These are phyloP conservation scores for Hepsetus odoe DNA, from an alignment of 2,113 vertebrate genomes.

Conservation along the genomic window DNA sequence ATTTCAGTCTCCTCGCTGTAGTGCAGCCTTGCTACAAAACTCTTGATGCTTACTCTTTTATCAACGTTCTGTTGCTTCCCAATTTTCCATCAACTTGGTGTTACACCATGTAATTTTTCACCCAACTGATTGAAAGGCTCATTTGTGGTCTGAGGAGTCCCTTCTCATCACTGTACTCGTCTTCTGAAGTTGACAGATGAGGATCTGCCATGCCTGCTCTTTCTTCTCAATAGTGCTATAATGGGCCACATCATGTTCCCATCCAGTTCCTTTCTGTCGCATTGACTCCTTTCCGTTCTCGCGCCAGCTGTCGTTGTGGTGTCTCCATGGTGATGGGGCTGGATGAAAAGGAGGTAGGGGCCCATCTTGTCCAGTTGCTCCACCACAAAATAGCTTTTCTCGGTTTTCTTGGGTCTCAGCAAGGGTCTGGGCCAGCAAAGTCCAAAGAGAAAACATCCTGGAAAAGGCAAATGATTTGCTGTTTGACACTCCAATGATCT, in stretches of 20 bases:
- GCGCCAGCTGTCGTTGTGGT: slow-evolving; percentile 24
- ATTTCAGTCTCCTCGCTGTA: neutral
- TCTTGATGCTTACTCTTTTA: neutral
- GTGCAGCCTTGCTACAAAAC: neutral
- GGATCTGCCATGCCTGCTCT: slow-evolving; percentile 15
- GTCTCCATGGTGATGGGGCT: slow-evolving; percentile 19
- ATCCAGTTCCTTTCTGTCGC: neutral
- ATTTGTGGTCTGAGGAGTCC: slow-evolving; percentile 16
- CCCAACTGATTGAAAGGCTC: slow-evolving; percentile 1
- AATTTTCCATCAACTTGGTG: neutral
- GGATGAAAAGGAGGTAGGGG: neutral
- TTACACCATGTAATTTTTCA: neutral
- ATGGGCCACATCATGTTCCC: slow-evolving; percentile 18
- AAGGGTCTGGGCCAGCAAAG: neutral
- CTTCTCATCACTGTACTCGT: neutral
- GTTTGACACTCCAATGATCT: slow-evolving; percentile 37
- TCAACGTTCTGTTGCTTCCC: neutral
- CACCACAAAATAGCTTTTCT: slow-evolving; percentile 35
- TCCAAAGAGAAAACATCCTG: slow-evolving; percentile 28
- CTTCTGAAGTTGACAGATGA: slow-evolving; percentile 25
- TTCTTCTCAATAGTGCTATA: neutral
- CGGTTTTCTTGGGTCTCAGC: slow-evolving; percentile 15
- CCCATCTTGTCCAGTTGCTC: neutral
- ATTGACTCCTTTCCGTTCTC: slow-evolving; percentile 19
- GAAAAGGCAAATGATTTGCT: slow-evolving; percentile 20